Evolutionary conservation across 1,140 invertebrate species (phyloP).

Genomic region (Druon quercuslanigerum): DNA sequence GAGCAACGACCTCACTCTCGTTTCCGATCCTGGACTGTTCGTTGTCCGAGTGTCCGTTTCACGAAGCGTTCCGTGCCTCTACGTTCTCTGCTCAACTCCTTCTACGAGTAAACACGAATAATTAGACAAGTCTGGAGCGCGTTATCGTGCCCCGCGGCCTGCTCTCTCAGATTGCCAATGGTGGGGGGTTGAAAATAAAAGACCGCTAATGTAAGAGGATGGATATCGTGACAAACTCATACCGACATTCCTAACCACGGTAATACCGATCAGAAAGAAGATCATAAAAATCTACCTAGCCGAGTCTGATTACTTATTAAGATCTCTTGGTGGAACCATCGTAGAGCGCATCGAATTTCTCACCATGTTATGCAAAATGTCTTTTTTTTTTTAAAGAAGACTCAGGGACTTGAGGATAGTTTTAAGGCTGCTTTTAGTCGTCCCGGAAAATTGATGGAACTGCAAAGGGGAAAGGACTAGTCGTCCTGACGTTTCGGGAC

Average conservation of each 20-base stretch:
- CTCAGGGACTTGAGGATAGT: no score
- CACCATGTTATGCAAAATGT: no score
- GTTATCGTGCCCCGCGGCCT: conserved; percentile 55
- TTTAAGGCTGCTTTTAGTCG: no score
- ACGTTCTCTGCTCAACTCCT: conserved; percentile 25
- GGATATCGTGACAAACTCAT: conserved; percentile 46
- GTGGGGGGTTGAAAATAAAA: conserved; percentile 45
- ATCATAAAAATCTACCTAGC: neutral
- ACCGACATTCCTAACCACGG: conserved; percentile 33
- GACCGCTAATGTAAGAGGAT: conserved; percentile 40
- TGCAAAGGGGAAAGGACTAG: no score
- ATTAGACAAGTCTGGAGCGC: conserved; percentile 61
- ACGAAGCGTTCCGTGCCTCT: conserved; percentile 38
- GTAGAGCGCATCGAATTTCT: no score
- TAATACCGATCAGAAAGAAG: conserved; percentile 11
- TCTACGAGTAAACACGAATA: conserved; percentile 68
- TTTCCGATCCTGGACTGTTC: conserved; percentile 49
- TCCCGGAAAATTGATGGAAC: no score
- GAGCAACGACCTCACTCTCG: conserved; percentile 47
- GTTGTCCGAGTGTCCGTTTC: conserved; percentile 34
- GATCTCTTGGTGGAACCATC: no score
- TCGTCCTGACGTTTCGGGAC: no score
- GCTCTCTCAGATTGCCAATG: conserved; percentile 39
- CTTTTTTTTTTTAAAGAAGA: no score
- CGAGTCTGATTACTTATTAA: no score